These are phyloP conservation scores for Hippoglossus stenolepis DNA, from an alignment of 2,113 vertebrate species.

Conservation along the genomic window DNA sequence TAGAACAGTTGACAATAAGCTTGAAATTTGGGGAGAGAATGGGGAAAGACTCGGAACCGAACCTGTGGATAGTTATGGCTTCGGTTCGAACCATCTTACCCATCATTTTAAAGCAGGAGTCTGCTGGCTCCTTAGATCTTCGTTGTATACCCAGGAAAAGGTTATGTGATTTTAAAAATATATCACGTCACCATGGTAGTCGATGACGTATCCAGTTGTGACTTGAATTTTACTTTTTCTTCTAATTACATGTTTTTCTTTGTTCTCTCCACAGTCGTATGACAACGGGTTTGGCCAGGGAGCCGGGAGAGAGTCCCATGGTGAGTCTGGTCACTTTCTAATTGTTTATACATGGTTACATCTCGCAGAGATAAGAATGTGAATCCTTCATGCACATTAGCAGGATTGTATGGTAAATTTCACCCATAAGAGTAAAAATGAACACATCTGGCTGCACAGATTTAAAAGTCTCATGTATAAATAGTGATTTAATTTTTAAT, in stretches of 20 bases:
- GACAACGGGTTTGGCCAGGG: constrained; percentile 96
- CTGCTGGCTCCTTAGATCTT: too few species aligned
- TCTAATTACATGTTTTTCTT: constrained; percentile 23
- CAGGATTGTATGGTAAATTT: too few species aligned
- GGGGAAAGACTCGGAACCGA: too few species aligned
- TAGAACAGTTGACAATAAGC: too few species aligned
- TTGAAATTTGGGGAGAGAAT: too few species aligned
- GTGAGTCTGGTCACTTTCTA: constrained; percentile 82
- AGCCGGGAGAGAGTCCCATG: constrained; percentile 95
- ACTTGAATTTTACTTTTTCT: background rate
- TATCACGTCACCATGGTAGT: background rate
- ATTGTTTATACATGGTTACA: background rate
- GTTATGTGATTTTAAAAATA: background rate
- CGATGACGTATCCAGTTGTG: background rate
- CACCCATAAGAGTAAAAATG: background rate
- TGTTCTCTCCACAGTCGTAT: constrained; percentile 88
- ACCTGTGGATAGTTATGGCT: too few species aligned
- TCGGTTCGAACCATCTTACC: too few species aligned
- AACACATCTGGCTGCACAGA: background rate
- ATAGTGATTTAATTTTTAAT: background rate
- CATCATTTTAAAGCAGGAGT: background rate
- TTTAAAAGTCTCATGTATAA: background rate
- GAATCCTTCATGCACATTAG: background rate
- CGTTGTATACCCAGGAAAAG: background rate
- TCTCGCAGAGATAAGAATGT: constrained; percentile 1